These are phyloP conservation scores for Trissonchulus latispiculum DNA, from an alignment of 2,888 invertebrate species.

Conservation along the genomic window DNA sequence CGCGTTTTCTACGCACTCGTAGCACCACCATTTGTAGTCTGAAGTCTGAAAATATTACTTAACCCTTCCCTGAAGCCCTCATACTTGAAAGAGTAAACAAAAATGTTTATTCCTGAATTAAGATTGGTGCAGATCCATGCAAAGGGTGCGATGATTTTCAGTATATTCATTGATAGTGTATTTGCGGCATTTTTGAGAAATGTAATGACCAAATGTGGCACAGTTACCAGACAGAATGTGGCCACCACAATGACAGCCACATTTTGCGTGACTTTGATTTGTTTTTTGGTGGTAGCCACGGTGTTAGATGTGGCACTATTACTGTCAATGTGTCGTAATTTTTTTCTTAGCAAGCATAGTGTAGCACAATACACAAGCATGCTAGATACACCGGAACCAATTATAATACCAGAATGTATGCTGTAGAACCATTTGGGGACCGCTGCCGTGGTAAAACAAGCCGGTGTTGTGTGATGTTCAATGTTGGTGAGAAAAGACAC, in stretches of 20 bases:
- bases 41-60: background rate
- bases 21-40: too few relatives aligned
- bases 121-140: background rate
- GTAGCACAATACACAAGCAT: background rate
- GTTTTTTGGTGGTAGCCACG: too few relatives aligned
- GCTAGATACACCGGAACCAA: background rate
- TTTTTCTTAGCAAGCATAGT: too few relatives aligned
- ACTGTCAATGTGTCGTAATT: too few relatives aligned
- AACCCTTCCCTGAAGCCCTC: background rate
- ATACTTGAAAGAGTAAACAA: background rate
- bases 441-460: background rate
- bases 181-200: background rate
- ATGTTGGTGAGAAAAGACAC: too few relatives aligned
- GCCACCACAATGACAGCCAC: background rate
- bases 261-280: background rate
- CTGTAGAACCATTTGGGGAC: background rate
- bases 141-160: background rate
- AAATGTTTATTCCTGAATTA: background rate
- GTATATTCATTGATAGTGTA: background rate
- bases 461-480: too few relatives aligned
- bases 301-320: too few relatives aligned
- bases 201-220: background rate
- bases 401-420: background rate
- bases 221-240: background rate
- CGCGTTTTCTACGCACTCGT: too few relatives aligned